Base-by-base conservation (phyloP, 2,797 vertebrate genomes). In the Meriones psammophilus region DNA sequence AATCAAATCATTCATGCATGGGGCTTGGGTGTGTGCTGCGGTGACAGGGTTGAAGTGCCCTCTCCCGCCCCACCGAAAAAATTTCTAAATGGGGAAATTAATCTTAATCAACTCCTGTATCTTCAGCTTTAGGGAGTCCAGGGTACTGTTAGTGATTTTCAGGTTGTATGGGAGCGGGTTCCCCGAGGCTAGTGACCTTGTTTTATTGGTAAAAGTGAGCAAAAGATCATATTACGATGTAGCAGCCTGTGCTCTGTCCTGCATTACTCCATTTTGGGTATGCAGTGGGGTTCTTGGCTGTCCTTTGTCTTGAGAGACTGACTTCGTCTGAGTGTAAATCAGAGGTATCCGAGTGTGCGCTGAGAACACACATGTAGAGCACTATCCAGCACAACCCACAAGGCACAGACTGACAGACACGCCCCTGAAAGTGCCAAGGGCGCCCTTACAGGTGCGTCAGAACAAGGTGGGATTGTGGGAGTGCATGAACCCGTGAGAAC, bases 41-140 rank as follows among this genome's bases (percentile, higher is more conserved):
- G 98, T 97, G 97, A 98, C 97, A 96, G 79, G 89, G 89, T 91
- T 60, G 87, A 97, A 92, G 78, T 97, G 97, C 97, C 98, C 98
- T 98, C 98, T 98, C 85, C 93, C 87, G 95, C 92, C 93, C 97
- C 97, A 88, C 96, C 94, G 77, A 97, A 98, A 97, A 96, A 97
- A 97, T 97, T 97, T 97, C 96, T 97, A 96, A 97, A 98, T 98
- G 97, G 97, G 96, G 95, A 98, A 95, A 98, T 98, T 97, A 97
- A 96, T 98, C 98, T 98, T 98, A 98, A 98, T 98, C 95, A 69
- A 68, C 66, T 89, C 96, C 64, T 76, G 68, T 94, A 89, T 97
- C 95, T 97, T 87, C 89, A 94, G 76, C 78, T 95, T 94, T 93
- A 39, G 4, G 54, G 91, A 92, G 73, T 42, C 4, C 0, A 0